Conservation (phyloP, 2,113 vertebrate species). For the Dicaeum eximium region DNA sequence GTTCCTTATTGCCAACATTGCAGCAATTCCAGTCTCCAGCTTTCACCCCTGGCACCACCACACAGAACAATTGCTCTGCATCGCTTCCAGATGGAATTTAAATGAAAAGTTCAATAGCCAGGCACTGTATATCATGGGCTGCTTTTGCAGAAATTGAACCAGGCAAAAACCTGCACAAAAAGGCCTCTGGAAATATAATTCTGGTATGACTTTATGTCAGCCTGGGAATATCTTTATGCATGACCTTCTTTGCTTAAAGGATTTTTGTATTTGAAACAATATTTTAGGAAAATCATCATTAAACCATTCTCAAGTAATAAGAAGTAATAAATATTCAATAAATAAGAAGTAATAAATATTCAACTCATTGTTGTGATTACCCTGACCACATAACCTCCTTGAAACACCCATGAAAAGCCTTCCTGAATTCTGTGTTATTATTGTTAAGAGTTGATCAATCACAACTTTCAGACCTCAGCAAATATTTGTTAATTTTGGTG, state of each 20-base stretch:
- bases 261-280: background rate
- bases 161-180: background rate
- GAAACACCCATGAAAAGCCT: background rate
- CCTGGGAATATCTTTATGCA: background rate
- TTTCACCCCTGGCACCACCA: background rate
- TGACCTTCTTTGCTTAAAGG: background rate
- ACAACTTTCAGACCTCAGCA: background rate
- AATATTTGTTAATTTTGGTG: background rate
- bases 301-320: background rate
- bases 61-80: background rate
- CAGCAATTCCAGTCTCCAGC: background rate
- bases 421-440: background rate
- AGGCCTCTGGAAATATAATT: background rate
- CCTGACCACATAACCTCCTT: background rate
- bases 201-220: background rate
- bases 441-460: rapidly evolving
- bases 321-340: too few relatives aligned
- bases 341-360: background rate
- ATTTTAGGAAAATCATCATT: background rate
- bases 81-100: background rate
- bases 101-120: background rate
- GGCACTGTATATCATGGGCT: background rate
- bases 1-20: rapidly evolving
- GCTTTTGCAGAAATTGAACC: background rate
- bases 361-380: background rate